A percentile compares a stretch with the other conserved stretches of the same genome.
These are phyloP conservation scores for Neoniphon sammara DNA, from an alignment of 2,797 vertebrate species.

Conservation along the genomic window DNA sequence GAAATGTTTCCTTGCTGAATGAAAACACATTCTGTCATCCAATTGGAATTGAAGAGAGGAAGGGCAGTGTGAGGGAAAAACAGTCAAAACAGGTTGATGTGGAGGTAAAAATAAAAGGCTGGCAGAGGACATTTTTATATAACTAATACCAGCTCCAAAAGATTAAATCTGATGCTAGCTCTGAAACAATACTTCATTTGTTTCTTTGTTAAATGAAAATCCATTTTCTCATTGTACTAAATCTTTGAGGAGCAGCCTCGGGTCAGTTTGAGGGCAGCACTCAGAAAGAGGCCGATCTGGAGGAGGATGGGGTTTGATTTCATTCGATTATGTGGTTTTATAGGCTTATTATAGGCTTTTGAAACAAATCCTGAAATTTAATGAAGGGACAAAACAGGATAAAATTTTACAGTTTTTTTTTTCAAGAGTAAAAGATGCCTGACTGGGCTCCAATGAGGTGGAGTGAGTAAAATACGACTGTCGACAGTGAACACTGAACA, in stretches of 20 bases:
- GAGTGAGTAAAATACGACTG: constrained; percentile 12
- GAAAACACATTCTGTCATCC: constrained; percentile 28
- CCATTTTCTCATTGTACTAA: neutral
- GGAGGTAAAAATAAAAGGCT: constrained; percentile 18
- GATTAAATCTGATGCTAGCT: neutral
- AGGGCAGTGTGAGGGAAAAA: too few species aligned
- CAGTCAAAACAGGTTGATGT: constrained; percentile 7
- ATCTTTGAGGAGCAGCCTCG: neutral
- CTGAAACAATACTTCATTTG: constrained; percentile 19
- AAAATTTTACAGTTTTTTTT: constrained; percentile 1
- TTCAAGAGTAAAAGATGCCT: constrained; percentile 5
- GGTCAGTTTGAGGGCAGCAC: too few species aligned
- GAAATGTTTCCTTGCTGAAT: too few species aligned
- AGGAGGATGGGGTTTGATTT: constrained; percentile 9
- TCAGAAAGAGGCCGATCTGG: too few species aligned
- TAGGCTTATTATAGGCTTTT: too few species aligned
- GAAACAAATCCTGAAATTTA: neutral
- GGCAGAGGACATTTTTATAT: constrained; percentile 22
- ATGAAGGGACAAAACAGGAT: constrained; percentile 10
- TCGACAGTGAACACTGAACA: neutral
- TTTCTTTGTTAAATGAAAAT: constrained; percentile 5
- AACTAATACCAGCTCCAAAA: neutral
- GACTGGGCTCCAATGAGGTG: constrained; percentile 3
- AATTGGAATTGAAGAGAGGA: too few species aligned
- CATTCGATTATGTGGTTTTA: constrained; percentile 13